Conservation (phyloP, 2,888 invertebrate species). For the Fragum whitleyi region DNA sequence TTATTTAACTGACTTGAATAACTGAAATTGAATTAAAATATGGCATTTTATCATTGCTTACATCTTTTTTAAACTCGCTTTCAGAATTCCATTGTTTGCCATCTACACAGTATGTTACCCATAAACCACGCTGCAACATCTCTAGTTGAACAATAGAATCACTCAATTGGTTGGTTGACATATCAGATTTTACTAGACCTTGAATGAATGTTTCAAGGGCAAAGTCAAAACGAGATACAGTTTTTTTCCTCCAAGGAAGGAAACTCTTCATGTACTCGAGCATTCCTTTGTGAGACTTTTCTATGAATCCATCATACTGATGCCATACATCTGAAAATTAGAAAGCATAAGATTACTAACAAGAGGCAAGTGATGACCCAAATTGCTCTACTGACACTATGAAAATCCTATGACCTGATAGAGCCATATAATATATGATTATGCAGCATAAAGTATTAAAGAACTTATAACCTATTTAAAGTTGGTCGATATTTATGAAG, state of each 20-base stretch:
- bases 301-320: slow-evolving; percentile 54
- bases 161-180: neutral
- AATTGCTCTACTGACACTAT: no score
- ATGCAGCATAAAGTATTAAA: no score
- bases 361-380: no score
- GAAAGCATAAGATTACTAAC: neutral
- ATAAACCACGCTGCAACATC: slow-evolving; percentile 4
- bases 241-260: neutral
- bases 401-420: no score
- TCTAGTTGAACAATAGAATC: slow-evolving; percentile 8
- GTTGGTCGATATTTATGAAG: no score
- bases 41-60: slow-evolving; percentile 17
- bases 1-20: no score
- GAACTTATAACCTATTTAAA: no score
- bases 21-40: no score
- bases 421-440: no score
- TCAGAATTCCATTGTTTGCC: slow-evolving; percentile 25
- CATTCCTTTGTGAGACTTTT: slow-evolving; percentile 33
- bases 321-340: slow-evolving; percentile 43
- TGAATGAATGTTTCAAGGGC: slow-evolving; percentile 26
- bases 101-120: slow-evolving; percentile 34
- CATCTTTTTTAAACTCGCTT: slow-evolving; percentile 21
- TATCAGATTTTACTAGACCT: neutral
- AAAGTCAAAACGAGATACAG: slow-evolving; percentile 19
- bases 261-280: slow-evolving; percentile 9